Base-by-base conservation (phyloP, 35 echinoderm and acorn worm genomes). In the Antedon bifida region DNA sequence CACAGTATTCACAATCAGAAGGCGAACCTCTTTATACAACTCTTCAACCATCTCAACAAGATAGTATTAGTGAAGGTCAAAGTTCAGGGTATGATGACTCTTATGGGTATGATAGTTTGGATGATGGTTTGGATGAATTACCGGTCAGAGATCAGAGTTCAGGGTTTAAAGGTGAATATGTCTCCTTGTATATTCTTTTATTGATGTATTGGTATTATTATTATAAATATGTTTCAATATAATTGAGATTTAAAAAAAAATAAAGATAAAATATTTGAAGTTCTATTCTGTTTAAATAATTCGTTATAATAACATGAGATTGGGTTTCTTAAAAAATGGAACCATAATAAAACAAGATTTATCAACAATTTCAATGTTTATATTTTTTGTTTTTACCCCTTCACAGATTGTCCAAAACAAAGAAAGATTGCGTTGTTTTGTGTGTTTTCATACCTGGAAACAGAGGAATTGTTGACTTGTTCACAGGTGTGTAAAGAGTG, bases 361-460 rank as follows among this genome's bases (percentile, higher is more conserved):
- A n/a, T n/a, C n/a, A n/a, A n/a, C n/a, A n/a, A n/a, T n/a, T n/a
- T n/a, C n/a, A n/a, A 42, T 42, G 38, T 7, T 7, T 42, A 42
- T 42, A 42, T 7, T 42, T n/a, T 42, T 42, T 42, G 38, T 64
- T 2, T 64, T 8, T 21, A 64, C 26, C 26, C 1, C 26, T 64
- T 64, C 23, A 64, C 23, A 64, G 51, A 64, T 23, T 64, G 51
- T 64, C 32, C 45, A 26, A 82, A 77, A 35, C 33, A 55, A 81
- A 36, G 77, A 32, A 75, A 80, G 36, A 78, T 31, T 44, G 79
- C 73, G 23, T 85, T 85, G 34, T 44, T 82, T 46, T 75, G 46
- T 46, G 89, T 90, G 10, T 90, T 90, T 55, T 81, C 64, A 12
- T 78, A 86, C 46, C 84, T 90, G 30, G 42, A 86, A 11, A 90